Base-by-base conservation (phyloP, 1,140 invertebrate genomes). In the Gryllus bimaculatus region DNA sequence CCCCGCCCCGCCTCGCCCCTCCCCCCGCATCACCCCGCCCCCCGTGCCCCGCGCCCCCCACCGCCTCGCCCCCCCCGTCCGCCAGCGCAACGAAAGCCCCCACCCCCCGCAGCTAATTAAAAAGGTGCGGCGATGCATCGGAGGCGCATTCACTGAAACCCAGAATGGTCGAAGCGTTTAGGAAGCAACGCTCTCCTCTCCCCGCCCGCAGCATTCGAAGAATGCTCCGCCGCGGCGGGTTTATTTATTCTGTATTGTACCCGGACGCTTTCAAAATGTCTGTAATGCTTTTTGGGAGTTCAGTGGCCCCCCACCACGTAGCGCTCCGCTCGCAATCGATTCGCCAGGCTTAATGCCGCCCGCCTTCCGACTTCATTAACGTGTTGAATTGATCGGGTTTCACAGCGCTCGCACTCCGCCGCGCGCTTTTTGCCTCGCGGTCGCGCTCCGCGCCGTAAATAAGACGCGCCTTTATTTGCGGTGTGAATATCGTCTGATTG, bases 381-480 rank as follows among this genome's bases (percentile, higher is more conserved):
- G 54, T 66, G 54, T 66, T 66, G 54, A 66, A 66, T n/a, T 66
- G 54, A 66, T 66, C 54, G 54, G n/a, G 7, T 66, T 66, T 66
- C 54, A 66, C 54, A 66, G 54, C 54, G 10, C 54, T n/a, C 10
- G 54, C 2, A 18, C 10, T 66, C 18, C 18, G 54, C 54, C 54
- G 10, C 54, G 54, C 54, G 26, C 26, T 39, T 18, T 66, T 66
- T 18, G 54, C 54, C 54, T 10, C 54, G 54, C 54, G 10, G 54
- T 66, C 18, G 54, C 54, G 54, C 54, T 66, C 54, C 54, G 54
- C 54, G 54, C 54, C 54, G 54, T 7, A 3, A 66, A 66, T 66
- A 66, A 66, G 54, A 66, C 54, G 54, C 54, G 54, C 54, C 54
- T 66, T 66, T 66, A 66, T 66, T 66, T 66, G n/a, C n/a, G 54